Percentiles rank a stretch among this genome's conserved stretches.
These are phyloP conservation scores for Oikopleura vanhoeffeni DNA, from an alignment of 23 tunicate genomes.

Conservation along the genomic window DNA sequence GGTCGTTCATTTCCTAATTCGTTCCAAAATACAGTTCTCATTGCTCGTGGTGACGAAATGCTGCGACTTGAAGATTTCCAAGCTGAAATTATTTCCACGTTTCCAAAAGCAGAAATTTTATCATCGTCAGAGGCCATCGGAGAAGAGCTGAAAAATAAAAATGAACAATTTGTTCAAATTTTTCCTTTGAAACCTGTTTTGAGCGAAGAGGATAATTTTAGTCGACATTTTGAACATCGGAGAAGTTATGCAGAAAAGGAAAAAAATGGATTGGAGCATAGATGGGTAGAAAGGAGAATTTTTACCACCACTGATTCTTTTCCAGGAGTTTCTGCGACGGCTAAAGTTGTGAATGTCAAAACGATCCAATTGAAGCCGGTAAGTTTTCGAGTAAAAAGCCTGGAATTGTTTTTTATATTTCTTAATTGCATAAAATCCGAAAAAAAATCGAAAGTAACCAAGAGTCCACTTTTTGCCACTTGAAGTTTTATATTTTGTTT, in stretches of 20 bases:
- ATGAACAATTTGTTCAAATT: neutral
- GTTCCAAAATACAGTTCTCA: neutral
- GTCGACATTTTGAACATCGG: conserved; percentile 3
- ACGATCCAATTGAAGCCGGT: neutral
- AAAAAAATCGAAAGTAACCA: too few species aligned
- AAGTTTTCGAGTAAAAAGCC: too few species aligned
- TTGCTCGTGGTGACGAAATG: neutral
- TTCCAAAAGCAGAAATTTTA: neutral
- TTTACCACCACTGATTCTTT: neutral
- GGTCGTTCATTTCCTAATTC: neutral
- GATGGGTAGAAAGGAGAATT: neutral
- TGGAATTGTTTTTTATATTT: too few species aligned
- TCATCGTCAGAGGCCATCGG: neutral
- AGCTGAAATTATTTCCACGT: neutral
- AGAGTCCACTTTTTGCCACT: too few species aligned
- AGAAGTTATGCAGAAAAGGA: neutral
- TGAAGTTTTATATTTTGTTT: too few species aligned
- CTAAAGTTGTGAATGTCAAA: neutral
- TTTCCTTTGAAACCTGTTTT: neutral
- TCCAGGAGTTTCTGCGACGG: neutral
- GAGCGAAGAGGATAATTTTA: neutral
- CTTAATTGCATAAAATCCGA: too few species aligned
- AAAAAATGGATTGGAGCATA: neutral
- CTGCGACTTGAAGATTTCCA: conserved; percentile 4
- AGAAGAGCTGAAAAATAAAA: neutral